Evolutionary conservation across 2,888 invertebrate genomes (phyloP), one percentile per base, ranked within the genome.

Genomic region (Clunio marinus): DNA sequence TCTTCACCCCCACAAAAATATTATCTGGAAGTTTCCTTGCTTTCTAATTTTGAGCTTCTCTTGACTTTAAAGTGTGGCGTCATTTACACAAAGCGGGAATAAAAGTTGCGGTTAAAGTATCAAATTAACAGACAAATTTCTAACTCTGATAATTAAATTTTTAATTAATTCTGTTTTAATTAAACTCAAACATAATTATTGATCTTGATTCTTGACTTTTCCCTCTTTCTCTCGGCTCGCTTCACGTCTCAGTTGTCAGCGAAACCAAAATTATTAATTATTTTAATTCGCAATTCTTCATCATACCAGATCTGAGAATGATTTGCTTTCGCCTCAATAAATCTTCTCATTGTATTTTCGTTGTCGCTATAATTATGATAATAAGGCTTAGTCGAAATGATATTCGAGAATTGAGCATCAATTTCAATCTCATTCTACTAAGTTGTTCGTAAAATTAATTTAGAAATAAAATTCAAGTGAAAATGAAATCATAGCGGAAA

Each of bases 151-250:
- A 27, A 17, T 32, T 28, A 58, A 58, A 58, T 58, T 58, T 58
- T 32, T 59, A 59, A 59, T 59, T 59, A 59, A 59, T 41, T 41
- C n/a, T 13, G 27, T 20, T 59, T 59, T 62, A 62, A 62, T 62
- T 62, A 62, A 62, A 41, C 25, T 62, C 25, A 37, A 62, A 62
- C 62, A 62, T 62, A 62, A 62, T 62, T 62, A 62, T 62, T 41
- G 62, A 62, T 62, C 62, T 62, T 28, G 13, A n/a, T 58, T 27
- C 58, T 4, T 59, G 59, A 59, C 32, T 59, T 35, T 59, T 59
- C n/a, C 17, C 20, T 32, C 20, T 24, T 13, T 32, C 2, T 59
- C 20, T 32, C 2, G 15, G 3, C n/a, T 10, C 41, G 7, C 4
- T n/a, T n/a, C 41, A 41, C 4, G 32, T 32, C 32, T 41, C n/a